These are phyloP conservation scores for Lacerta bilineata DNA, from an alignment of 2,797 vertebrate species.

Conservation along the genomic window DNA sequence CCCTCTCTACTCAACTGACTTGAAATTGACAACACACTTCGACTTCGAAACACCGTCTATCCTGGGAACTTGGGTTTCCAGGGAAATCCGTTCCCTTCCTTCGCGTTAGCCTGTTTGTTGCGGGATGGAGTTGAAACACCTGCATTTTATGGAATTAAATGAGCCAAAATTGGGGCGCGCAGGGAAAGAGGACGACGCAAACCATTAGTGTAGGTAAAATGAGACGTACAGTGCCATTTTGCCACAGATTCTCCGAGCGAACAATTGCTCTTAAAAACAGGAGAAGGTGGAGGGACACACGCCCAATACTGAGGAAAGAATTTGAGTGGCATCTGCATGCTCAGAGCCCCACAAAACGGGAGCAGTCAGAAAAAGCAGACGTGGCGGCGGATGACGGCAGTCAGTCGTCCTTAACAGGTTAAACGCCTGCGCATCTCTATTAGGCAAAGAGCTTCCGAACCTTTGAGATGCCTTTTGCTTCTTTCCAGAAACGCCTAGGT, in stretches of 20 bases:
- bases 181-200: background rate
- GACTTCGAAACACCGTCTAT: background rate
- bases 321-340: background rate
- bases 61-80: background rate
- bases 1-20: too few relatives aligned
- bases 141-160: background rate
- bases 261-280: background rate
- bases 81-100: background rate
- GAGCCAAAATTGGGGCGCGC: background rate
- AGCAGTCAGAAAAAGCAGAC: background rate
- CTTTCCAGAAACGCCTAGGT: background rate
- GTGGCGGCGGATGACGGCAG: background rate
- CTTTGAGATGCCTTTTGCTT: rapidly evolving
- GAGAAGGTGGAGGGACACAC: background rate
- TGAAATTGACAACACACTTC: background rate
- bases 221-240: background rate
- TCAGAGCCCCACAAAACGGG: too few relatives aligned
- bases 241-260: background rate
- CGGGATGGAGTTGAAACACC: too few relatives aligned
- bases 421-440: background rate
- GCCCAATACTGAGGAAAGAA: background rate
- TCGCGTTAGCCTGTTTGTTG: background rate
- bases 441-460: background rate
- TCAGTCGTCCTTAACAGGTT: background rate
- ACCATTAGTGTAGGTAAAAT: rapidly evolving